Conservation (phyloP, 2,797 vertebrate species). For the Syndactyla subalaris region DNA sequence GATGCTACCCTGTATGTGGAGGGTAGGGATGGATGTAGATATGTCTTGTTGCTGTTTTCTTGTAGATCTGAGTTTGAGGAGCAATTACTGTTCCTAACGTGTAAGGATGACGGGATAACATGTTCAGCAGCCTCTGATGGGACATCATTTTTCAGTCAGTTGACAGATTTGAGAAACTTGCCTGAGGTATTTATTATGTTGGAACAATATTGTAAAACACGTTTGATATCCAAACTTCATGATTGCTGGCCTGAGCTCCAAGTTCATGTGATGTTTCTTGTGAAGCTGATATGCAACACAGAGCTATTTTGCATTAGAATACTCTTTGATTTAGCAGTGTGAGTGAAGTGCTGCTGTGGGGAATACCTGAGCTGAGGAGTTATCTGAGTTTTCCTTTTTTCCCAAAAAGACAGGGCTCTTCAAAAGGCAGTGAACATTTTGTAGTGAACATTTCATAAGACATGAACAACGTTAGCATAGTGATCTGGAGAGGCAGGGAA, state of each 20-base stretch:
- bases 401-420: not conserved
- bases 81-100: not conserved
- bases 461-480: not conserved
- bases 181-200: conserved; percentile 43
- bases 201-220: conserved; percentile 28
- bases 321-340: not conserved
- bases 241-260: not conserved
- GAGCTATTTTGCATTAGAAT: conserved; percentile 23
- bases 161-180: conserved; percentile 20
- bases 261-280: conserved; percentile 1
- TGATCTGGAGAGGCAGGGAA: not conserved
- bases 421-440: not conserved
- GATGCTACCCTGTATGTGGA: not conserved
- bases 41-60: not conserved
- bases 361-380: conserved; percentile 1
- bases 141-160: not conserved
- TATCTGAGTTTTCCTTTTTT: not conserved
- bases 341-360: conserved; percentile 9
- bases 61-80: not conserved
- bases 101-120: not conserved
- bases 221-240: conserved; percentile 19
- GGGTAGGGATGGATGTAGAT: not conserved
- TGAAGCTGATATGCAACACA: not conserved
- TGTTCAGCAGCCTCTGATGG: not conserved
- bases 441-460: not conserved